Evolutionary conservation across 2,888 invertebrate species (phyloP), one percentile per base, ranked within the genome.

Genomic region (Slavum lentiscoides): DNA sequence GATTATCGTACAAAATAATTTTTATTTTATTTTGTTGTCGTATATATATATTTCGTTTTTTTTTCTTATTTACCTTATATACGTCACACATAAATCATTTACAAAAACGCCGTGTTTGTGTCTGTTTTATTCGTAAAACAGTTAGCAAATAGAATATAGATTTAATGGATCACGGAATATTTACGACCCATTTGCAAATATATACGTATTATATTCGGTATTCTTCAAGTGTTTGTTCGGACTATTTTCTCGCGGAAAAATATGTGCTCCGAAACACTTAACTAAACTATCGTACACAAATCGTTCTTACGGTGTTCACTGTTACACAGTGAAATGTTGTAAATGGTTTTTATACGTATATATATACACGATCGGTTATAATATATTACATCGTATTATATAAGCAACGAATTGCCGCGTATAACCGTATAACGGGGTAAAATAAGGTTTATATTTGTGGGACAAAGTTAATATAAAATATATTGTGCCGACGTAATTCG

Each of bases 271-370:
- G 2, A 58, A 53, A 55, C 74, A 55, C 17, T n/a, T 53, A 66
- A 11, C 58, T 58, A 66, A 74, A n/a, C 74, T 74, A 66, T 74
- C 21, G n/a, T 64, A 64, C n/a, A 64, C n/a, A 64, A 73, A 64
- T 64, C 74, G 37, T 66, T 74, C 37, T 64, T 21, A 53, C 5
- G 9, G 19, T 64, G 0, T 74, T n/a, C 61, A n/a, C 23, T 15
- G 19, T 58, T 39, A 58, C 19, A 15, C 19, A 15, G 17, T 59
- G 13, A 43, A 21, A 64, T 1, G n/a, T 53, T 53, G 37, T 64
- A 53, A 74, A 74, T 64, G 17, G 53, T 9, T 37, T 64, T 53
- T 49, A 17, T 64, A 55, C 37, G 21, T n/a, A n/a, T n/a, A 55
- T 55, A 19, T 4, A 30, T 55, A 19, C 43, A 43, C 43, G 17